Conservation (phyloP, 2,113 vertebrate species). For the Synodontis membranacea region DNA sequence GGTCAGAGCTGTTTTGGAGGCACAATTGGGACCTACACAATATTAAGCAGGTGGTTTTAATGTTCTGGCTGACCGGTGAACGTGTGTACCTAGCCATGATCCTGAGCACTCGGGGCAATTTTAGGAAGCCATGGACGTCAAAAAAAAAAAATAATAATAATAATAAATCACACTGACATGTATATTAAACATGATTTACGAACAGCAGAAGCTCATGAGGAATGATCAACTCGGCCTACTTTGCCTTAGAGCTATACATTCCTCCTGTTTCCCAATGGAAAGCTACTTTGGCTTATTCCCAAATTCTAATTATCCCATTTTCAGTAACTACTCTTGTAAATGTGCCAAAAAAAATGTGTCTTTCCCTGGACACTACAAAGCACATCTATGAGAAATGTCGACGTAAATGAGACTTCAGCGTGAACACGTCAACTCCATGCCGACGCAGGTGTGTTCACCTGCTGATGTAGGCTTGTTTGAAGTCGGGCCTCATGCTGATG, state of each 20-base stretch:
- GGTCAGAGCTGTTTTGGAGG: no score
- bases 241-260: background rate
- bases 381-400: background rate
- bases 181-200: background rate
- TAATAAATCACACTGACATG: background rate
- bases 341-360: background rate
- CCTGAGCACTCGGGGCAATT: background rate
- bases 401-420: no score
- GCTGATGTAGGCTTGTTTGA: slow-evolving; percentile 99
- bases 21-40: no score
- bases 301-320: background rate
- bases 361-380: background rate
- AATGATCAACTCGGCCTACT: background rate
- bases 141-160: background rate
- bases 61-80: no score
- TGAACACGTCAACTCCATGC: background rate
- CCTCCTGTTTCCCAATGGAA: background rate
- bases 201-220: no score
- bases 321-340: background rate
- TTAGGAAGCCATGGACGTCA: background rate
- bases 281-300: background rate
- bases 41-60: no score
- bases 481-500: slow-evolving; percentile 98
- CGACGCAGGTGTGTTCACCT: slow-evolving; percentile 70
- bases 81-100: background rate